These are phyloP conservation scores for Pyrocephalus nanus DNA, from an alignment of 2,797 vertebrate species.

Conservation along the genomic window DNA sequence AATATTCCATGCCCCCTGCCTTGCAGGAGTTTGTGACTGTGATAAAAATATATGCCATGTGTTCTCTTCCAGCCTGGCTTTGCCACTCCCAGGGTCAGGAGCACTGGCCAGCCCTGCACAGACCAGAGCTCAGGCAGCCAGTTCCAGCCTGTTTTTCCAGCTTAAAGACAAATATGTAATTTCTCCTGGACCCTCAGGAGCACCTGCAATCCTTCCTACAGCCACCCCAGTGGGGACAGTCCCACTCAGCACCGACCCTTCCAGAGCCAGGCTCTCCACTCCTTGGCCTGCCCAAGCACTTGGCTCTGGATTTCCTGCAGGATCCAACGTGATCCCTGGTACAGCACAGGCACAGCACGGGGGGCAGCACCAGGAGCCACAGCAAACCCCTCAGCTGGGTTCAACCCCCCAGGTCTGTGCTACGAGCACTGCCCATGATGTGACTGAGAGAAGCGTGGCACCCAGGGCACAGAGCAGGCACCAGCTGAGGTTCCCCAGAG, in stretches of 20 bases:
- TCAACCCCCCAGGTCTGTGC: neutral
- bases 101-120: neutral
- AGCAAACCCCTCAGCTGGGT: neutral
- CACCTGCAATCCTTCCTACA: no score
- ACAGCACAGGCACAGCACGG: no score
- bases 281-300: neutral
- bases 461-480: neutral
- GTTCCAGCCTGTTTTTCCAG: neutral
- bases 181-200: neutral
- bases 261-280: neutral
- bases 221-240: neutral
- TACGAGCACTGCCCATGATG: no score
- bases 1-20: neutral
- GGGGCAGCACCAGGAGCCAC: neutral
- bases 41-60: neutral
- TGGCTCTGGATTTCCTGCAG: rapidly evolving
- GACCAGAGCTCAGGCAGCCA: neutral
- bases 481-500: neutral
- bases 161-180: neutral
- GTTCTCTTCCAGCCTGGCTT: neutral
- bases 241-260: neutral
- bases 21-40: neutral
- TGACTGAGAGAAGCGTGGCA: neutral
- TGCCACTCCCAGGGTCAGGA: neutral
- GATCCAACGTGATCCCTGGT: rapidly evolving